Percentiles rank a stretch among this genome's conserved stretches.
Conservation (phyloP, 2,113 vertebrate species). For the Amphiprion percula region DNA sequence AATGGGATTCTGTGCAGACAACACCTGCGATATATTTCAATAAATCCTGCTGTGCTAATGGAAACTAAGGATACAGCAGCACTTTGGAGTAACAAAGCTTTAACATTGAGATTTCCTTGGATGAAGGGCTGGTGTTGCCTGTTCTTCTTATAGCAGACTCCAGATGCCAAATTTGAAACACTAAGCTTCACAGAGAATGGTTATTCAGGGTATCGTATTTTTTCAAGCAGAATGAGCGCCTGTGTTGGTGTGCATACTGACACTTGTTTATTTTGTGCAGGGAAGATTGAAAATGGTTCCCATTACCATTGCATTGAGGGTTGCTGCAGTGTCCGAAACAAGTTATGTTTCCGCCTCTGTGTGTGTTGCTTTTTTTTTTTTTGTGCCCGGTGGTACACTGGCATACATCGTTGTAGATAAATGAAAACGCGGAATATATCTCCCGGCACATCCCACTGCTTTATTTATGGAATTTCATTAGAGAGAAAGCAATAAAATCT, state of each 20-base stretch:
- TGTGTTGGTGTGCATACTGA: not conserved
- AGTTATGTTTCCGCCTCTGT: conserved; percentile 7
- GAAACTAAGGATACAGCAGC: conserved; percentile 40
- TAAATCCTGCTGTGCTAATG: conserved; percentile 47
- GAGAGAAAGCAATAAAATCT: conserved; percentile 34
- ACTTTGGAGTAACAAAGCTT: conserved; percentile 53
- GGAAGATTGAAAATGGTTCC: conserved; percentile 39
- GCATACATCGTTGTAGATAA: conserved; percentile 13
- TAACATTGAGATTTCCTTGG: conserved; percentile 41
- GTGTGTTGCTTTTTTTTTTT: not conserved
- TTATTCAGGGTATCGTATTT: conserved; percentile 2
- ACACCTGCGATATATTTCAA: conserved; percentile 42
- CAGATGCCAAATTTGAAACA: conserved; percentile 45
- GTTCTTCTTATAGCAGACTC: conserved; percentile 26
- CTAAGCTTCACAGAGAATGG: conserved; percentile 20
- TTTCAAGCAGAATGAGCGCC: conserved; percentile 17
- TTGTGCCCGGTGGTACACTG: not conserved
- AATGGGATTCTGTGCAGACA: conserved; percentile 44
- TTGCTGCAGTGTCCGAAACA: conserved; percentile 24
- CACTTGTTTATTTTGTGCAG: conserved; percentile 26
- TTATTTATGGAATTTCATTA: conserved; percentile 53
- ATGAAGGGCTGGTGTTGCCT: conserved; percentile 39
- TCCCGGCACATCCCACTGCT: conserved; percentile 14
- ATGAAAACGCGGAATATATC: conserved; percentile 40
- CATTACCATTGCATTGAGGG: conserved; percentile 14